Base-by-base conservation (phyloP, 23 tunicate genomes). In the Trididemnum nubilum region DNA sequence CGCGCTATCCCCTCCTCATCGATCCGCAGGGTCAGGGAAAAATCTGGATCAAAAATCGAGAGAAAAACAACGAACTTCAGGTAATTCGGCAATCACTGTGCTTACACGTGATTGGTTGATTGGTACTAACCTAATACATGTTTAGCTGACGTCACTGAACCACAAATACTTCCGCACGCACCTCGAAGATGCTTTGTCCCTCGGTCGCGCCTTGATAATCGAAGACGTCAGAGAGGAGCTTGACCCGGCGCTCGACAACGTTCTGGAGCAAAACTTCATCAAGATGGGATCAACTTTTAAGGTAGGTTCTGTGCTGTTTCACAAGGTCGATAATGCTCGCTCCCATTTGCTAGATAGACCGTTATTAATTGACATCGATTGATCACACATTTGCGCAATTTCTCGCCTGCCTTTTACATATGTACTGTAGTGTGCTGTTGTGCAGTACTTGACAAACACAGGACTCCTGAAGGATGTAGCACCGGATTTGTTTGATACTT, bases 1-100 rank as follows among this genome's bases (percentile, higher is more conserved):
- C 95, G 30, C 30, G 95, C 52, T 89, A 72, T 51, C 95, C 95
- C 33, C 88, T 89, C 2, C 77, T 89, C 15, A 89, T 89, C 54
- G 95, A 89, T 63, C 95, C 95, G 22, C 95, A 89, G 12, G 95
- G 95, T 57, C 95, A 89, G 44, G 95, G 95, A 35, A 89, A 89
- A 66, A 84, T 89, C 32, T 89, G 95, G 95, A 40, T 89, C 72
- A 83, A 83, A 63, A 89, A 89, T 71, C 36, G 89, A 49, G 95
- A 89, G 35, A 89, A 89, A 50, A 60, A 84, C 76, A 85, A 73
- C 37, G 88, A 89, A 69, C 85, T 89, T 21, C 88, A 83, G 80
- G 88, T 87, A 52, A 25, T 18, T 72, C 51, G 7, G n/a, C n/a
- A n/a, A n/a, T n/a, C n/a, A n/a, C n/a, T 50, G 58, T 15, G 19